Evolutionary conservation across 2,888 invertebrate species (phyloP), one percentile per base, ranked within the genome.

Genomic region (Ophion obscuratus): DNA sequence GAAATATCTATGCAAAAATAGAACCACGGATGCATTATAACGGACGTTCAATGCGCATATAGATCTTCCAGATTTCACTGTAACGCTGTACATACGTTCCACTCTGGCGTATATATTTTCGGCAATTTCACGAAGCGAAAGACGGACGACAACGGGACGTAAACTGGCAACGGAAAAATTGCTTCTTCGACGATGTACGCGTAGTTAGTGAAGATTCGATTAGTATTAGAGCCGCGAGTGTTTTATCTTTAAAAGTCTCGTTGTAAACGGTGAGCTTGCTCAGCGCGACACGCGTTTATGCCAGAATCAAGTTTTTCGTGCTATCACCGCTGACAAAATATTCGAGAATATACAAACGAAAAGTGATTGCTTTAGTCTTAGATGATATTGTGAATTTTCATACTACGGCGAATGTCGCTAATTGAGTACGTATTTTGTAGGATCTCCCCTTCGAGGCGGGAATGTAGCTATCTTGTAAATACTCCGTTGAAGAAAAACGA

Each of bases 331-430:
- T 62, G 17, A 59, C 61, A 17, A 31, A 17, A 59, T 57, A 24
- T 66, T 77, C 62, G 68, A 81, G 47, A 57, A 44, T 86, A 73
- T 62, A 77, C 61, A 24, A 73, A 66, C 31, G 53, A 66, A 73
- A 80, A 14, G 24, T 20, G 24, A 71, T 53, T 9, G 68, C 78
- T 84, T 70, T 44, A 76, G 75, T 70, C 73, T 47, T 78, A 64
- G 77, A 80, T 68, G 76, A 81, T 81, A 81, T 57, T 83, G 76
- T 68, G 83, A 86, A 83, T 83, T 86, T 86, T 83, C 83, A 74
- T 83, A 83, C 84, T 80, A 59, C 83, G 83, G 17, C 76, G 59
- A 36, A 81, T 11, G 40, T 73, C 77, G 83, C 74, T 78, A 31
- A 83, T 83, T 73, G 62, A 79, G 80, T 75, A 83, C 80, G 73